Conservation (phyloP, 1,140 invertebrate genomes). For the Phocides pigmalion region DNA sequence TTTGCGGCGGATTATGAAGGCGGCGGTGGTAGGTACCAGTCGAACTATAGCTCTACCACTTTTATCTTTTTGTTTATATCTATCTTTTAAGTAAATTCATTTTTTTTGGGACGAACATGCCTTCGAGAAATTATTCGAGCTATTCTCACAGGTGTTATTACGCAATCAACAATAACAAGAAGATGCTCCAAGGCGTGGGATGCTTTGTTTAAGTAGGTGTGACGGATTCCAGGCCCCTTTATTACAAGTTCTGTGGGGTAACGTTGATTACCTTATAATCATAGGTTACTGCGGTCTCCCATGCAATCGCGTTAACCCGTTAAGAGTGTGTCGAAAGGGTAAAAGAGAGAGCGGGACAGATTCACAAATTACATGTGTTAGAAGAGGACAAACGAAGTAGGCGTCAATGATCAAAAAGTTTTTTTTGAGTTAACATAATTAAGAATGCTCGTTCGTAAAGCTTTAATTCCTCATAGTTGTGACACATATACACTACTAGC, state of each 20-base stretch:
- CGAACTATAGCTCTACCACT: no score
- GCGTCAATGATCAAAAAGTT: slow-evolving; percentile 37
- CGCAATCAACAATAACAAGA: slow-evolving; percentile 30
- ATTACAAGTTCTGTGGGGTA: slow-evolving; percentile 56
- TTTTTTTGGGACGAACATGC: no score
- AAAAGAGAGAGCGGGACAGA: slow-evolving; percentile 27
- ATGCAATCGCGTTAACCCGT: slow-evolving; percentile 41
- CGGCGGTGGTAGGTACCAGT: no score
- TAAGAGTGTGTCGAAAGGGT: slow-evolving; percentile 40
- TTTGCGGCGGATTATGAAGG: no score
- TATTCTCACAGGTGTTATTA: slow-evolving; percentile 29
- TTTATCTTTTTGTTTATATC: no score
- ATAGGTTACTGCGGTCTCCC: slow-evolving; percentile 49
- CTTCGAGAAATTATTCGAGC: slow-evolving; percentile 6
- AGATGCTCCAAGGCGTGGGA: slow-evolving; percentile 49
- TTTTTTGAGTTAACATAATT: slow-evolving; percentile 1
- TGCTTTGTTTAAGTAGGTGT: slow-evolving; percentile 56
- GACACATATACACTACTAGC: no score
- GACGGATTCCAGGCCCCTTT: slow-evolving; percentile 50
- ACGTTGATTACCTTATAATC: slow-evolving; percentile 69
- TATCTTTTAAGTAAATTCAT: no score
- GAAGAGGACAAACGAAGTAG: slow-evolving; percentile 40
- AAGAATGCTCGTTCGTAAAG: background rate
- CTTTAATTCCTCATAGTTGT: no score
- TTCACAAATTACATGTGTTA: slow-evolving; percentile 28